Evolutionary conservation across 2,113 vertebrate genomes (phyloP).

Genomic region (Crotophaga sulcirostris): DNA sequence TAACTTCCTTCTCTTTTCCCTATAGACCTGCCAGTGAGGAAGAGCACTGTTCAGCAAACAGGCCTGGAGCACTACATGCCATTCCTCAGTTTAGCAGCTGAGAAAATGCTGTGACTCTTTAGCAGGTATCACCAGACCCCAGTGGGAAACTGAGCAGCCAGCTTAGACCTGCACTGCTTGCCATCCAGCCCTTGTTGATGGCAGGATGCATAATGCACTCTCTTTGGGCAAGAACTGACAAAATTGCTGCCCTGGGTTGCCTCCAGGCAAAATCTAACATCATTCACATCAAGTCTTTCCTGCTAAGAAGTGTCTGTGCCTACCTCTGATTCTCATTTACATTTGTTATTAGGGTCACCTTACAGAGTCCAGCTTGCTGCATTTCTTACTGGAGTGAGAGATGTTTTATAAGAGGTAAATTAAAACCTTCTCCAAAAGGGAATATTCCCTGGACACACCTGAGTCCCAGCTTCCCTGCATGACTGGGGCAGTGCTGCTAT

Average conservation of each 20-base stretch:
- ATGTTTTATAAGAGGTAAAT: not conserved
- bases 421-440: not conserved
- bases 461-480: not conserved
- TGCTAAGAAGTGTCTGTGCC: not conserved
- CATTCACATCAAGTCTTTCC: not conserved
- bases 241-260: not conserved
- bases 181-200: not conserved
- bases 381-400: not conserved
- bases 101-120: not conserved
- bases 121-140: not conserved
- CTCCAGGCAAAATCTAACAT: conserved; percentile 42
- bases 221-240: not conserved
- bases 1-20: not conserved
- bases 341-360: not conserved
- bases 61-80: not conserved
- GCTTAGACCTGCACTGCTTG: not conserved
- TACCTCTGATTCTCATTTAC: conserved; percentile 10
- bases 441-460: not conserved
- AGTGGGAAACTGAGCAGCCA: not conserved
- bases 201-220: not conserved
- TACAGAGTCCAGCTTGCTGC: not conserved
- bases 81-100: not conserved
- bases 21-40: not conserved
- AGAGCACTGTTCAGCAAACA: not conserved
- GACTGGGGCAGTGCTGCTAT: not conserved